Evolutionary conservation across 2,888 invertebrate species (phyloP), one percentile per base, ranked within the genome.

Genomic region (Hirtodrosophila alboralis): DNA sequence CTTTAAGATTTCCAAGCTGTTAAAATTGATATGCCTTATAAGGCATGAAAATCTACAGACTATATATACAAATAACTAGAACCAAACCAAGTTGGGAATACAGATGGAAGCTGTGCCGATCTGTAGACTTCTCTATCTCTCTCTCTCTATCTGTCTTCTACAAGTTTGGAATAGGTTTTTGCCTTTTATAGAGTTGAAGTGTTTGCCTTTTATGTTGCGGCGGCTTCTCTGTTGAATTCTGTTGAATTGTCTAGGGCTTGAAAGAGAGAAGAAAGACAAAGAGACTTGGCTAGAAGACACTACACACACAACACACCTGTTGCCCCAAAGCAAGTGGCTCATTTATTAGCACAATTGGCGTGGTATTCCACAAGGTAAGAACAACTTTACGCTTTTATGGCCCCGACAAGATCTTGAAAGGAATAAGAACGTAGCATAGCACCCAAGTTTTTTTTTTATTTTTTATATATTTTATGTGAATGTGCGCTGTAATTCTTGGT

Each of bases 291-390:
- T n/a, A n/a, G 8, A 23, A 23, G 23, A 13, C 57, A n/a, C n/a
- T n/a, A n/a, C n/a, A n/a, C n/a, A n/a, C n/a, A n/a, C n/a, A n/a
- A 26, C 14, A 43, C 68, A 80, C 77, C 77, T 81, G 84, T 74
- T 73, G 66, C 33, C 44, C 49, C 27, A 53, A 53, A 77, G 75
- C 84, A 72, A 72, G 69, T 77, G 59, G 49, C 58, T 66, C 67
- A 56, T 81, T 84, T 80, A 84, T 75, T 75, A 69, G 63, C 75
- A 59, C 84, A 75, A 81, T 78, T 81, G 79, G 62, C 68, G 16
- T 61, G 64, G 59, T 52, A 75, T 71, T 62, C 60, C 34, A 44
- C 60, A 43, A 28, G 21, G 9, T 13, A n/a, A n/a, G n/a, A n/a
- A n/a, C n/a, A n/a, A n/a, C n/a, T n/a, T n/a, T n/a, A n/a, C n/a